A percentile compares a stretch with the other conserved stretches of the same genome.
phyloP scores from a whole-genome alignment of 2,797 vertebrate genomes.

The Gallinago solitaria region DNA sequence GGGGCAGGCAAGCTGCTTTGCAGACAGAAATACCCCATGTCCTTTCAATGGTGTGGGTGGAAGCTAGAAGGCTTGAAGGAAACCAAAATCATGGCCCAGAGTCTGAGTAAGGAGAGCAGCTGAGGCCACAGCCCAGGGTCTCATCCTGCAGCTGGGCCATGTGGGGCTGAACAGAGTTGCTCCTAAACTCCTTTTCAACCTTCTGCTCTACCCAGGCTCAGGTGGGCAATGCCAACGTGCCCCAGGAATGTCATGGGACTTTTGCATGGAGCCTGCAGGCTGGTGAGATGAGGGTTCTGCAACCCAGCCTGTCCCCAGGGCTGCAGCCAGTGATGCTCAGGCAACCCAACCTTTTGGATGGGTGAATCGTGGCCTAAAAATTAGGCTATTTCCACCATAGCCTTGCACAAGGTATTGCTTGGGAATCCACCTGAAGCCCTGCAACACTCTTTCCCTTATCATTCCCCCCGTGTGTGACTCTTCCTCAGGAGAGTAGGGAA shows the following conservation, averaged over 20 bases:
- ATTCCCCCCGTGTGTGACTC: too few species aligned
- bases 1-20: not conserved
- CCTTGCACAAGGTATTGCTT: not conserved
- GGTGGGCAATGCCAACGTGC: not conserved
- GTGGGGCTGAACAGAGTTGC: not conserved
- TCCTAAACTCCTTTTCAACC: not conserved
- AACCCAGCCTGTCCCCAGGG: not conserved
- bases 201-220: not conserved
- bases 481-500: not conserved
- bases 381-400: not conserved
- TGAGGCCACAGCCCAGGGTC: not conserved
- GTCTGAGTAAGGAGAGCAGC: not conserved
- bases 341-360: not conserved
- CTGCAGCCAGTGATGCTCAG: not conserved
- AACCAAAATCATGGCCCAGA: not conserved
- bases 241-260: rapidly evolving
- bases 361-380: not conserved
- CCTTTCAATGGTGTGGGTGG: not conserved
- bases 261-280: not conserved
- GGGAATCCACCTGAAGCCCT: not conserved
- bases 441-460: not conserved
- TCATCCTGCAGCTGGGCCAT: not conserved
- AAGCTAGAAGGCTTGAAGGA: not conserved
- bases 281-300: not conserved
- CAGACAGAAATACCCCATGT: not conserved